phyloP scores from a whole-genome alignment of 2,113 vertebrate species.

The Toxotes jaculatrix region DNA sequence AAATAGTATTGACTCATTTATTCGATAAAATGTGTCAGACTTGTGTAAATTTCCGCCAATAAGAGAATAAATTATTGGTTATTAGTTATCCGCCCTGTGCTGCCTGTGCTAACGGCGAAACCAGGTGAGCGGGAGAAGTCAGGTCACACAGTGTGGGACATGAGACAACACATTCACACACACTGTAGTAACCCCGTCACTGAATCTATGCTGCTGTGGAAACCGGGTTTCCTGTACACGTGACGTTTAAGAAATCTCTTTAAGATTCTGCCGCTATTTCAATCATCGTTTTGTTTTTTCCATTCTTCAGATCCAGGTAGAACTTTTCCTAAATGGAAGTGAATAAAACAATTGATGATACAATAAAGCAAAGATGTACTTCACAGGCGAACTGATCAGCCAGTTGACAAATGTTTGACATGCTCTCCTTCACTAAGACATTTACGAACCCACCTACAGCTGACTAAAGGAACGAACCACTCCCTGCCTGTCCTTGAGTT shows the following conservation, averaged over 20 bases:
- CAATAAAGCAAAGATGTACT: constrained; percentile 13
- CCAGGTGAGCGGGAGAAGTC: not conserved
- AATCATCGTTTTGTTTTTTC: no score
- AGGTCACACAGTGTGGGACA: not conserved
- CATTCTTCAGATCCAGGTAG: no score
- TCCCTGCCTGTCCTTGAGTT: constrained; percentile 9
- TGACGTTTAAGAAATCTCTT: no score
- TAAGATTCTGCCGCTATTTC: no score
- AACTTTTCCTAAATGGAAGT: not conserved
- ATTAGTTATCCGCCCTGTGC: constrained; percentile 8
- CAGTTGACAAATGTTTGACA: constrained; percentile 39
- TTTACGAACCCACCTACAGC: constrained; percentile 18
- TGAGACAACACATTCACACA: not conserved
- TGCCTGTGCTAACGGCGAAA: not conserved
- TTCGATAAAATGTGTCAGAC: constrained; percentile 44
- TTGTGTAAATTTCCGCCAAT: constrained; percentile 38
- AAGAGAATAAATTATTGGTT: constrained; percentile 45
- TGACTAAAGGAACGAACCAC: constrained; percentile 17
- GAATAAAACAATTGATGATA: not conserved
- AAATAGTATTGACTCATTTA: constrained; percentile 49
- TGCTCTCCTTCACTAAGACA: constrained; percentile 1
- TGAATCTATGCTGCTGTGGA: no score
- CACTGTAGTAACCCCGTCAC: no score
- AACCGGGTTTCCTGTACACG: no score
- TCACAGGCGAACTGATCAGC: not conserved